These are phyloP conservation scores for Gymnothorax javanicus DNA, from an alignment of 2,797 vertebrate genomes.

Conservation along the genomic window DNA sequence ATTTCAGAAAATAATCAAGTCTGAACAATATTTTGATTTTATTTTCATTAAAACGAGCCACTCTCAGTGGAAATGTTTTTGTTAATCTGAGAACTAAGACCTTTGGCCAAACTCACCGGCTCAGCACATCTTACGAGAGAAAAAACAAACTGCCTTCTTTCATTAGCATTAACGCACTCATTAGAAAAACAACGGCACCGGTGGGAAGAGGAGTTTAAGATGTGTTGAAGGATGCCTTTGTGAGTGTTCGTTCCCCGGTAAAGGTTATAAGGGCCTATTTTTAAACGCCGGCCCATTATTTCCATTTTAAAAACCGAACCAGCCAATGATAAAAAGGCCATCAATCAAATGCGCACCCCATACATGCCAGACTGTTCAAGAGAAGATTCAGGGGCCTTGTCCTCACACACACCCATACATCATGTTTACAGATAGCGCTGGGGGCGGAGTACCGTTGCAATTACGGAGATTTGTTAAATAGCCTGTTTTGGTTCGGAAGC, in stretches of 20 bases:
- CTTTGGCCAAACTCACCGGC: background rate
- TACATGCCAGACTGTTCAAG: background rate
- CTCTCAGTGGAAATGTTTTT: background rate
- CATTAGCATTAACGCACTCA: background rate
- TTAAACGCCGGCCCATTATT: background rate
- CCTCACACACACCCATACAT: background rate
- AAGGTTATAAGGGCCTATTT: slow-evolving; percentile 14
- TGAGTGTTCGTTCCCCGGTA: background rate
- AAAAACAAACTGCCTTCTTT: slow-evolving; percentile 17
- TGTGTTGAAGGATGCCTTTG: slow-evolving; percentile 7
- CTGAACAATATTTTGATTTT: background rate
- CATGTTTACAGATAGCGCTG: slow-evolving; percentile 2
- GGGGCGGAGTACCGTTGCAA: background rate
- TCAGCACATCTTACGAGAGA: background rate
- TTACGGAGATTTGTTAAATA: slow-evolving; percentile 23
- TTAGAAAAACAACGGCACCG: background rate
- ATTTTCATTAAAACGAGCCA: background rate
- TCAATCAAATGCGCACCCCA: background rate
- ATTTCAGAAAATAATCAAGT: background rate
- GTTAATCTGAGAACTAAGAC: background rate
- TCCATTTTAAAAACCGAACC: background rate
- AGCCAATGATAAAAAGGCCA: background rate
- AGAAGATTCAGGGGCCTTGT: slow-evolving; percentile 2
- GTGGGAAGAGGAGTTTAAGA: background rate
- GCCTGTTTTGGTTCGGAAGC: slow-evolving; percentile 19